A percentile compares a stretch with the other conserved stretches of the same genome.
Conservation (phyloP, 1,140 invertebrate species). For the Drosophila nigromelanica region DNA sequence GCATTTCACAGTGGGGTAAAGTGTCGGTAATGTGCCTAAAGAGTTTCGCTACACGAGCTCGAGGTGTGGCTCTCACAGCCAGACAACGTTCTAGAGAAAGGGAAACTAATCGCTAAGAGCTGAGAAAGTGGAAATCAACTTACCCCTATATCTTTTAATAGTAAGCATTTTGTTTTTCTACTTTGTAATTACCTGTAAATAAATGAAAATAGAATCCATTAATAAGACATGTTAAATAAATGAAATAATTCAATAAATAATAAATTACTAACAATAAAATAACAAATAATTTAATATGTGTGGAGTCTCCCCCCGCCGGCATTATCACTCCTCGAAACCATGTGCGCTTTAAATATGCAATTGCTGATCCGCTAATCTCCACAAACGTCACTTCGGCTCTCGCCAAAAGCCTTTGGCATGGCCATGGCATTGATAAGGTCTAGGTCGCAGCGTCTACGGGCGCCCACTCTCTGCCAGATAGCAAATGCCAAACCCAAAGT, state of each 20-base stretch:
- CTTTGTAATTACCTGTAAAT: conserved; percentile 63
- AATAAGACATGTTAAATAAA: conserved; percentile 1
- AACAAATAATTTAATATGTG: not conserved
- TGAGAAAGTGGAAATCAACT: conserved; percentile 43
- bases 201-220: conserved; percentile 20
- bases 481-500: conserved; percentile 21
- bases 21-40: conserved; percentile 47
- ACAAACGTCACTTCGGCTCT: conserved; percentile 40
- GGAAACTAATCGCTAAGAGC: conserved; percentile 33
- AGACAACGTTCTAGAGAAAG: conserved; percentile 45
- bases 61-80: conserved; percentile 46
- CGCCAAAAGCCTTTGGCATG: conserved; percentile 19
- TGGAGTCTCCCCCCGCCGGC: not conserved
- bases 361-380: conserved; percentile 22
- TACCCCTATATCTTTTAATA: conserved; percentile 70
- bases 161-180: conserved; percentile 51
- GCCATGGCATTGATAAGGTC: conserved; percentile 49
- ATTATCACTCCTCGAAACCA: not conserved
- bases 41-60: conserved; percentile 21
- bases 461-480: conserved; percentile 56
- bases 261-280: no score
- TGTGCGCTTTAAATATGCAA: conserved; percentile 15
- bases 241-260: not conserved
- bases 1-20: conserved; percentile 21
- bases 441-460: conserved; percentile 58